These are phyloP conservation scores for Sesia apiformis DNA, from an alignment of 2,888 invertebrate genomes.

Conservation along the genomic window DNA sequence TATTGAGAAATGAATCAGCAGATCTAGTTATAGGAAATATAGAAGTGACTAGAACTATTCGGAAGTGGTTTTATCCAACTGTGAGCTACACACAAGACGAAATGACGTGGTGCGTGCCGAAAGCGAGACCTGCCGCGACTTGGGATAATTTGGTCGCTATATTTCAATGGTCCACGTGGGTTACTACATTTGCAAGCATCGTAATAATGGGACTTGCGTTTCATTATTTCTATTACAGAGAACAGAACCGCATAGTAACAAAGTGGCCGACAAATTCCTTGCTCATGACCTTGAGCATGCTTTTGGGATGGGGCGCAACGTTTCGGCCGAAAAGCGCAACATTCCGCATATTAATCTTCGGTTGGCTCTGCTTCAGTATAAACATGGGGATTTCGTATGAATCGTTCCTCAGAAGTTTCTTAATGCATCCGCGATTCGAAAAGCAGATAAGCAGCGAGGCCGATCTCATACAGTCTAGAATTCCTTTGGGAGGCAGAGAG, in stretches of 20 bases:
- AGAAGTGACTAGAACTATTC: slow-evolving; percentile 53
- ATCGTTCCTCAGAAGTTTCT: slow-evolving; percentile 65
- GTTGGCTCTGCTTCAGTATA: slow-evolving; percentile 64
- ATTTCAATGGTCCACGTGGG: slow-evolving; percentile 65
- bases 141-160: slow-evolving; percentile 66
- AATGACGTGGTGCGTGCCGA: slow-evolving; percentile 65
- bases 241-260: slow-evolving; percentile 35
- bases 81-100: slow-evolving; percentile 66
- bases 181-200: slow-evolving; percentile 45
- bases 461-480: slow-evolving; percentile 56
- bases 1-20: slow-evolving; percentile 41
- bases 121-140: slow-evolving; percentile 51
- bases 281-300: slow-evolving; percentile 60
- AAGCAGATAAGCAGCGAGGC: slow-evolving; percentile 62
- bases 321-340: slow-evolving; percentile 52
- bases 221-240: slow-evolving; percentile 49
- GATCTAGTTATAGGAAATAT: slow-evolving; percentile 63
- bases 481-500: slow-evolving; percentile 62
- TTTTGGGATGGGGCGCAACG: slow-evolving; percentile 58
- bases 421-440: slow-evolving; percentile 69
- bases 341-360: slow-evolving; percentile 57
- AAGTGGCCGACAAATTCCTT: slow-evolving; percentile 65
- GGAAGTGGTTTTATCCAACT: slow-evolving; percentile 63
- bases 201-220: slow-evolving; percentile 49
- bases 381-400: slow-evolving; percentile 68